These are phyloP conservation scores for Epiblema foenella DNA, from an alignment of 2,888 invertebrate species.

Conservation along the genomic window DNA sequence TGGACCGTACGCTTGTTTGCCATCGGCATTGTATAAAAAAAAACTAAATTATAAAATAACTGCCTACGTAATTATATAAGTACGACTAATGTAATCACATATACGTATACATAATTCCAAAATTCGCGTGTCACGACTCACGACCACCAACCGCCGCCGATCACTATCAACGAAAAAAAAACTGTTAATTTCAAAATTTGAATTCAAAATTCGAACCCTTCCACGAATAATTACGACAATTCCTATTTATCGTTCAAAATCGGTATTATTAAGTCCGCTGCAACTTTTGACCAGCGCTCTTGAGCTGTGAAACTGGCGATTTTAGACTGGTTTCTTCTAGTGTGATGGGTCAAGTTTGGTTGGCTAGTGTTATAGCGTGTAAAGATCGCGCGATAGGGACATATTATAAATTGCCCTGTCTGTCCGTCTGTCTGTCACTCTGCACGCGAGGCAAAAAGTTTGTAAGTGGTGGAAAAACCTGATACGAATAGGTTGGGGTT, in stretches of 20 bases:
- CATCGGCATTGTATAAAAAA: too few relatives aligned
- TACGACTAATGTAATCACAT: too few relatives aligned
- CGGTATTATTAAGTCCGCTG: constrained; percentile 50
- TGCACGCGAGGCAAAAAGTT: constrained; percentile 82
- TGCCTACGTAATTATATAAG: too few relatives aligned
- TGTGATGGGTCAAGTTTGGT: constrained; percentile 49
- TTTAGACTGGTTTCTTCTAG: constrained; percentile 14
- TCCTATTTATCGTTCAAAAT: constrained; percentile 64
- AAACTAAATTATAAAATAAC: too few relatives aligned
- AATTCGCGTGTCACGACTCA: constrained; percentile 46
- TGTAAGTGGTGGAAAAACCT: constrained; percentile 50
- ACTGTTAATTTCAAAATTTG: constrained; percentile 44
- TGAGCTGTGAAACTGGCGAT: constrained; percentile 48
- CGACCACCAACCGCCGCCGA: constrained; percentile 34
- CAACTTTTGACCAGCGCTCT: constrained; percentile 48
- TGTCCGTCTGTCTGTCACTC: constrained; percentile 81
- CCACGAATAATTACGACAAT: constrained; percentile 64
- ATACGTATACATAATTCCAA: background rate
- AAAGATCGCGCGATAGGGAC: constrained; percentile 77
- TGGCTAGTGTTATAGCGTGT: constrained; percentile 58
- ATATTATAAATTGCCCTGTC: constrained; percentile 83
- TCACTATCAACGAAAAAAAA: constrained; percentile 44
- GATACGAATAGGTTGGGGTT: constrained; percentile 11
- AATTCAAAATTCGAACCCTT: constrained; percentile 56
- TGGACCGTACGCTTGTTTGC: too few relatives aligned